Evolutionary conservation across 2,888 invertebrate genomes (phyloP).

Genomic region (Pseudoips prasinana): DNA sequence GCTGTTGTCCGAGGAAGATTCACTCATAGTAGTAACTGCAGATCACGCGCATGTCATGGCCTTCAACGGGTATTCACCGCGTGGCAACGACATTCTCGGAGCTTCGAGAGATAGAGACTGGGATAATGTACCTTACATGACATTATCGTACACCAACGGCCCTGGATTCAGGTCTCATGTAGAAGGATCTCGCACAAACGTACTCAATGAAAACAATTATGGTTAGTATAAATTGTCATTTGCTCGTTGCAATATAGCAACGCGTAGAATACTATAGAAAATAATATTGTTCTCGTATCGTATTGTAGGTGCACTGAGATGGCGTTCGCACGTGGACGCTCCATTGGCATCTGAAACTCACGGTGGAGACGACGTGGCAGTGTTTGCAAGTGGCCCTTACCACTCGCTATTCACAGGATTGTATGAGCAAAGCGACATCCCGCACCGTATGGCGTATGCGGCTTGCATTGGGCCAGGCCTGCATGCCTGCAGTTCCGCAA

Average conservation of each 20-base stretch:
- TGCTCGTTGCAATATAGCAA: too few relatives aligned
- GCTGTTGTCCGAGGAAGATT: constrained; percentile 75
- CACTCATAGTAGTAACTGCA: constrained; percentile 88
- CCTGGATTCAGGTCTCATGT: constrained; percentile 34
- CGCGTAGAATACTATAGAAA: too few relatives aligned
- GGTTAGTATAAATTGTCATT: constrained; percentile 17
- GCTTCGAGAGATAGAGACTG: constrained; percentile 9
- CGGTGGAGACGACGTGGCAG: constrained; percentile 90
- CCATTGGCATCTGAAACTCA: constrained; percentile 85
- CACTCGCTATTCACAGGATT: constrained; percentile 88
- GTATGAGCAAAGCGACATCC: constrained; percentile 89
- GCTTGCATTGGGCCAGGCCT: constrained; percentile 84
- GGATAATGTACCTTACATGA: constrained; percentile 65
- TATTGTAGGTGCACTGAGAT: constrained; percentile 31
- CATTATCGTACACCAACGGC: constrained; percentile 83
- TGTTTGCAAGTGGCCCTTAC: constrained; percentile 87
- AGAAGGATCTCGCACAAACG: constrained; percentile 9
- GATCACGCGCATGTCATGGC: constrained; percentile 89
- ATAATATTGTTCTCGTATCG: too few relatives aligned
- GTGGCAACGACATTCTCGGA: constrained; percentile 57
- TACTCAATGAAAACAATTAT: constrained; percentile 12
- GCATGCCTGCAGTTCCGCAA: constrained; percentile 47
- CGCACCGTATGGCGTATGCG: constrained; percentile 87
- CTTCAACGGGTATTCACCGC: constrained; percentile 84
- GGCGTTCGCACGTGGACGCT: constrained; percentile 67